phyloP scores from a whole-genome alignment of 1,140 invertebrate genomes.

The Stegodyphus dumicola region DNA sequence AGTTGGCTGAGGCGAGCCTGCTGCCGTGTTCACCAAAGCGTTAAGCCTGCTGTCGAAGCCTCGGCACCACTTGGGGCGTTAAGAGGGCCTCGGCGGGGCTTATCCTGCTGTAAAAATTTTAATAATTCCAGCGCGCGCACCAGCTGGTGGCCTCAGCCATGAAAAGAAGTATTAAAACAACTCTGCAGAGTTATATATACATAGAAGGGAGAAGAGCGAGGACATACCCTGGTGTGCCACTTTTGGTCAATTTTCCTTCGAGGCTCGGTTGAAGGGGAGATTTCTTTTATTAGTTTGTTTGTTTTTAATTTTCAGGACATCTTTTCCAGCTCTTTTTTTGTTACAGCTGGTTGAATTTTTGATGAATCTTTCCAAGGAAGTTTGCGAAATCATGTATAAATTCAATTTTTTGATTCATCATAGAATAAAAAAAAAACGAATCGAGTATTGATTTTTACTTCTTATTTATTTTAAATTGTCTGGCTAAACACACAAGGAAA shows the following conservation, averaged over 20 bases:
- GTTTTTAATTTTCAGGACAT: no score
- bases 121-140: not conserved
- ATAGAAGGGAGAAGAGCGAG: not conserved
- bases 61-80: not conserved
- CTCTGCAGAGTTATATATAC: not conserved
- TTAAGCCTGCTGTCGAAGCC: not conserved
- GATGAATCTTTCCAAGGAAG: no score
- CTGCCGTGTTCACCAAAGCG: not conserved
- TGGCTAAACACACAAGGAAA: no score
- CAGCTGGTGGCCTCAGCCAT: not conserved
- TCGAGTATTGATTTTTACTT: no score
- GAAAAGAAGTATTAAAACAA: slow-evolving; percentile 3
- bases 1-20: not conserved
- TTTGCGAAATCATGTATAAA: no score
- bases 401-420: no score
- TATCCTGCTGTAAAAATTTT: not conserved
- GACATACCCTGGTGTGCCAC: not conserved
- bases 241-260: not conserved
- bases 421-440: no score
- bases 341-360: no score
- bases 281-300: no score
- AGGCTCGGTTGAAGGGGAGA: no score
- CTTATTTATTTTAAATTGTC: no score
- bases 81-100: not conserved
- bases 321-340: no score